These are phyloP conservation scores for Drosophila ficusphila DNA, from an alignment of 1,140 invertebrate species.

Conservation along the genomic window DNA sequence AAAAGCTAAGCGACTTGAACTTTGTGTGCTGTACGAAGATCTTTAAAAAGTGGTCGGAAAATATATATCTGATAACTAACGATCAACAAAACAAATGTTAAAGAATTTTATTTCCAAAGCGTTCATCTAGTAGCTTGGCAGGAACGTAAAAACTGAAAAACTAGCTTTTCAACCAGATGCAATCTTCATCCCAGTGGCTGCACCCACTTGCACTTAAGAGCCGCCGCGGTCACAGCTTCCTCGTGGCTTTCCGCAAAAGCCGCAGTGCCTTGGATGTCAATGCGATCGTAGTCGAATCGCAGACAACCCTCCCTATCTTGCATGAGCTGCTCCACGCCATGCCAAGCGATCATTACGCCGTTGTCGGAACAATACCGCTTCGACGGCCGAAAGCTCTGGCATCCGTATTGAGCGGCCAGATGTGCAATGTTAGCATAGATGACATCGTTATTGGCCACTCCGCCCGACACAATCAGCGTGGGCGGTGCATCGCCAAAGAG, in stretches of 20 bases:
- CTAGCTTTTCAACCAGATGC: background rate
- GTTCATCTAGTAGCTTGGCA: too few species aligned
- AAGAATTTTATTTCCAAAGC: too few species aligned
- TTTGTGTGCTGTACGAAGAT: too few species aligned
- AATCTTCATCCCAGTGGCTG: slow-evolving; percentile 34
- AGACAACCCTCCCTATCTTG: slow-evolving; percentile 84
- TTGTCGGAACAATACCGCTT: slow-evolving; percentile 97
- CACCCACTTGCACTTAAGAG: slow-evolving; percentile 87
- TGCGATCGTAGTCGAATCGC: slow-evolving; percentile 84
- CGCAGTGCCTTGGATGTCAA: slow-evolving; percentile 85
- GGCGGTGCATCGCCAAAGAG: slow-evolving; percentile 85
- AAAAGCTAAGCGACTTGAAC: too few species aligned
- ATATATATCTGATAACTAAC: too few species aligned
- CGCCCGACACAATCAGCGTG: slow-evolving; percentile 94
- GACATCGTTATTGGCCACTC: slow-evolving; percentile 96
- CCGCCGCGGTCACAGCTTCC: slow-evolving; percentile 85
- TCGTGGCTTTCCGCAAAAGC: slow-evolving; percentile 87
- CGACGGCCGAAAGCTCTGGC: slow-evolving; percentile 90
- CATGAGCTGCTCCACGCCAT: slow-evolving; percentile 92
- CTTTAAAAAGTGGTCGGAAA: too few species aligned
- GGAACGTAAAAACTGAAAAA: background rate
- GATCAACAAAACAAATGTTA: too few species aligned
- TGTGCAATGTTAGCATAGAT: slow-evolving; percentile 89
- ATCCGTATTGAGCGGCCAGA: slow-evolving; percentile 88
- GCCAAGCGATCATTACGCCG: slow-evolving; percentile 99